Base-by-base conservation (phyloP, 2,888 invertebrate species). In the Caenorhabditis sp. region DNA sequence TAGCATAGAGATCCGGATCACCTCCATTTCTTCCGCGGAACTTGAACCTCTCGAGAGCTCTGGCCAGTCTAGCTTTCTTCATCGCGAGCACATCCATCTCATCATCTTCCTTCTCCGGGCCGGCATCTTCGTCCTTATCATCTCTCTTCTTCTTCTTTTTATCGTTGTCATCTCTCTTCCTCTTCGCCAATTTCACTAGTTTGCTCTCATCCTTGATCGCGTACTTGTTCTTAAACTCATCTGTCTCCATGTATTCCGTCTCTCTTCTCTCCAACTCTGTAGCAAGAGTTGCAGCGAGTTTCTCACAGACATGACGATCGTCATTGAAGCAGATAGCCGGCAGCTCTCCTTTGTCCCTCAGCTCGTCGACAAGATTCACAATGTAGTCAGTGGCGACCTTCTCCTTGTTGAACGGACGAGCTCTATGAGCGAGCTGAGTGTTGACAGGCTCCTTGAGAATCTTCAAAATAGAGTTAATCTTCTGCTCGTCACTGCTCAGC, bases 281-380 rank as follows among this genome's bases (percentile, higher is more conserved):
- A 47, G 68, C 74, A 18, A 85, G 61, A 13, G 65, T 65, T 6
- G 20, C 60, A 2, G 91, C 90, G 58, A 91, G 71, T 18, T 60
- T 78, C 65, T 91, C 89, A 53, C 90, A 91, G 2, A 90, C 80
- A 26, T 86, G 85, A 60, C 90, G 89, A 76, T 90, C 88, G 56
- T 90, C 90, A 64, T 89, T 90, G 87, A 90, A 90, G 62, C 90
- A 91, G 47, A 90, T 87, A 1, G 89, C 89, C 18, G 90, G 90
- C 11, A 90, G 77, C 80, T 89, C 89, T 26, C 82, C 83, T 53
- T 86, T 86, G 50, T 87, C 84, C 60, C 85, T 85, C 61, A 91
- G 68, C 40, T 89, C 83, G 28, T 90, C 90, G 28, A 90, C 71
- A 47, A 91, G 77, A 6, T 84, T 83, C 9, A 89, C 86, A 58